Base-by-base conservation (phyloP, 2,113 vertebrate species). In the Tupaia tana region DNA sequence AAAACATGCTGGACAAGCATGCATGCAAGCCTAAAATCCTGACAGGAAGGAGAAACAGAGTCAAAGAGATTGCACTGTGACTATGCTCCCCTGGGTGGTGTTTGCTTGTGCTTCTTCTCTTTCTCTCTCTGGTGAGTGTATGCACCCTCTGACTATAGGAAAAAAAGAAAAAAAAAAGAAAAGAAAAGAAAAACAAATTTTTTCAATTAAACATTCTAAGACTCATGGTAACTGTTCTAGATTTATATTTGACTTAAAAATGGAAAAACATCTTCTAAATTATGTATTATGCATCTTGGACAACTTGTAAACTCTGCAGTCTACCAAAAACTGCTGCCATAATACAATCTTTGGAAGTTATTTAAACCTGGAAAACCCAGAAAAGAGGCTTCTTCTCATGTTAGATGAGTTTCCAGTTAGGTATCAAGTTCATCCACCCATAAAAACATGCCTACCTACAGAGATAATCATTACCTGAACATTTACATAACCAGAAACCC, bases 181-280 rank as follows among this genome's bases (percentile, higher is more conserved):
- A 43, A 43, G 43, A 43, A 43, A 43, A 43, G 16, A 78, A 84
- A 92, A 90, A 43, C 22, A 79, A 56, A 56, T 73, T 63, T 14
- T 52, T 89, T 81, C 29, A 91, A 63, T 91, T 77, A 75, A 93
- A 84, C 15, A 86, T 83, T 86, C 83, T 89, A 87, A 83, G 56
- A 82, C 18, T 66, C 22, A 34, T 20, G 94, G 59, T 92, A 13
- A 71, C 31, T 90, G 69, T 85, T 56, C 34, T 81, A 43, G 54
- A 81, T 85, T 84, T 90, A 94, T 61, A 81, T 77, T 71, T 91
- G 64, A 95, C 20, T 94, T 22, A 82, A 90, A 93, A 89, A 24
- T 82, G 20, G 71, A 27, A 79, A 93, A 71, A 52, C 2, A 15
- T 70, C 64, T 69, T n/a, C 43, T 77, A 87, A 59, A 73, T 86